Base-by-base conservation (phyloP, 1,140 invertebrate species). In the Hesperophylax magnus region DNA sequence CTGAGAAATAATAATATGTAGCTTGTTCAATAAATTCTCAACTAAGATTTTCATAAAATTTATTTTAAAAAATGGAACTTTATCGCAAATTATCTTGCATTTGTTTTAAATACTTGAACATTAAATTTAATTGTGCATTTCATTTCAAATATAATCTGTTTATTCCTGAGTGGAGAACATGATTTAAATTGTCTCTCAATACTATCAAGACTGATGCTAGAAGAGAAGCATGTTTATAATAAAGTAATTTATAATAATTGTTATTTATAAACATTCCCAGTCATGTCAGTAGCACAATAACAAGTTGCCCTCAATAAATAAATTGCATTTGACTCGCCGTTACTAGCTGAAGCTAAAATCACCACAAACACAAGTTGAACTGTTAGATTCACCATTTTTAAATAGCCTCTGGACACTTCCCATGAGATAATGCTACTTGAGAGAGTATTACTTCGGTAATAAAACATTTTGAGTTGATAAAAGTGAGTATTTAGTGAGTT, bases 311-410 rank as follows among this genome's bases (percentile, higher is more conserved):
- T 47, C 39, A 47, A 67, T 67, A 20, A 20, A 52, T 71, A 20
- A 71, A 52, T 47, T n/a, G n/a, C 39, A 53, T 22, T 72, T 20
- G 14, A 72, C 69, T 72, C 47, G 69, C 69, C 69, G 17, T 72
- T 27, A 27, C 69, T 24, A 53, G 11, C 9, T 27, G 52, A 20
- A 22, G 18, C 17, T 15, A 72, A 72, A 39, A 69, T 69, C 65
- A 69, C 34, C 47, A 72, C 69, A 18, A 53, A 54, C 18, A 53
- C 18, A 24, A 54, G 8, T 24, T 9, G 47, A 24, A 20, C 54
- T 54, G 17, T 15, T 22, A 27, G 15, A 24, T 54, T 53, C 69
- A 54, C 20, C 69, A 72, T 72, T 54, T 72, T 54, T 22, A 52
- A 53, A 11, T 24, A 17, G 34, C n/a, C 15, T n/a, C 65, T 69